Base-by-base conservation (phyloP, 2,113 vertebrate genomes). In the Pelvicachromis taeniatus region DNA sequence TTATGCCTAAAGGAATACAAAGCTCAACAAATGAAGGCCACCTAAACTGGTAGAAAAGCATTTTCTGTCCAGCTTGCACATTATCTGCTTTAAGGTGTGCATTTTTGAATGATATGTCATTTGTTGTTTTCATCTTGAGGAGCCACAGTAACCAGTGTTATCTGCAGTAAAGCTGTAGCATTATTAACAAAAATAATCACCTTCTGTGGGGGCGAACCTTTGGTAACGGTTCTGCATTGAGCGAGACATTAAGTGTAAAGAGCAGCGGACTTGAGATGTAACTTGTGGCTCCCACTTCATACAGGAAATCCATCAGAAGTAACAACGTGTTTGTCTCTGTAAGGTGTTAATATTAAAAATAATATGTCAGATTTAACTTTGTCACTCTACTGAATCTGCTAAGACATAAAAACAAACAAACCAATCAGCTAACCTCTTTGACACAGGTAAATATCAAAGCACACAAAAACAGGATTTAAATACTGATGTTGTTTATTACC, bases 401-500 rank as follows among this genome's bases (percentile, higher is more conserved):
- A 40, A 65, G 7, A 7, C 61, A 0, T 17, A 17, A 53, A 52
- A 55, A 54, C 31, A 75, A 52, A 58, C 29, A 78, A 78, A 33
- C 33, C 63, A 42, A 42, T 42, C 61, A 65, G 31, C 31, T 63
- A 38, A 68, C 40, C 23, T 73, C 9, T 40, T 73, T 70, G 21
- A 42, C 63, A 70, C 12, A 45, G 5, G 38, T 14, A 2, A 70
- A 26, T 13, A 45, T 45, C 13, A 73, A 73, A 73, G 29, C 42
- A 19, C 0, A 29, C 23, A 45, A 26, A 45, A 48, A 11, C 23
- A 73, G 9, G 23, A 48, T 6, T 1, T 48, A 42, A 48, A 73
- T 70, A 42, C 50, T 52, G n/a, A 53, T 0, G 21, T 29, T 1
- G 16, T 86, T 92, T 86, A 92, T 85, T 85, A 86, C 42, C 77